Conservation (phyloP, 2,113 vertebrate genomes). For the Leucosticte australis region DNA sequence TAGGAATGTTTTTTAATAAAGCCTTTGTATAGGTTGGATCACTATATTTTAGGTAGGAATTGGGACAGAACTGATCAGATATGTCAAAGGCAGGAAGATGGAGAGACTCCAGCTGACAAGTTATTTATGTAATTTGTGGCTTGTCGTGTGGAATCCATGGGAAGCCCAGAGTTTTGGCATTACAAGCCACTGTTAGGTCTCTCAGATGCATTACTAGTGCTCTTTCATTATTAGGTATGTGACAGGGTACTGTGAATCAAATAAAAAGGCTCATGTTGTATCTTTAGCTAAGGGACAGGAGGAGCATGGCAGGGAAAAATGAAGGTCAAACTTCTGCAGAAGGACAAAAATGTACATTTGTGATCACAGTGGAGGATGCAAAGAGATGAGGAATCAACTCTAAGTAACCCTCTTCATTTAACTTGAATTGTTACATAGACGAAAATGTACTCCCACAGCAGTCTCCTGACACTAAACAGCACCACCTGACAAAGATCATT, state of each 20-base stretch:
- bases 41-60: background rate
- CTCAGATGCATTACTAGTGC: background rate
- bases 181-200: background rate
- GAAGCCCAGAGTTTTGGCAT: background rate
- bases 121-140: background rate
- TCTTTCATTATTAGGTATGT: background rate
- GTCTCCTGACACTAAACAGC: background rate
- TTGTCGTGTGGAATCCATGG: background rate
- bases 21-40: background rate
- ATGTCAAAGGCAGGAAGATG: background rate
- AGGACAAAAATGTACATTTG: background rate
- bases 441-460: background rate
- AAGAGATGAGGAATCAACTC: background rate
- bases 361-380: background rate
- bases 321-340: background rate
- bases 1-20: background rate
- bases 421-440: background rate
- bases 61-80: background rate
- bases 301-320: background rate
- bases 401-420: background rate
- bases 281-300: background rate
- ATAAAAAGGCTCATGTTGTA: accelerated
- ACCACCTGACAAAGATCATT: background rate
- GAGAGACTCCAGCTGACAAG: background rate
- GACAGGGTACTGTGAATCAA: background rate